Base-by-base conservation (phyloP, 2,797 vertebrate genomes). In the Neomorphus geoffroyi region DNA sequence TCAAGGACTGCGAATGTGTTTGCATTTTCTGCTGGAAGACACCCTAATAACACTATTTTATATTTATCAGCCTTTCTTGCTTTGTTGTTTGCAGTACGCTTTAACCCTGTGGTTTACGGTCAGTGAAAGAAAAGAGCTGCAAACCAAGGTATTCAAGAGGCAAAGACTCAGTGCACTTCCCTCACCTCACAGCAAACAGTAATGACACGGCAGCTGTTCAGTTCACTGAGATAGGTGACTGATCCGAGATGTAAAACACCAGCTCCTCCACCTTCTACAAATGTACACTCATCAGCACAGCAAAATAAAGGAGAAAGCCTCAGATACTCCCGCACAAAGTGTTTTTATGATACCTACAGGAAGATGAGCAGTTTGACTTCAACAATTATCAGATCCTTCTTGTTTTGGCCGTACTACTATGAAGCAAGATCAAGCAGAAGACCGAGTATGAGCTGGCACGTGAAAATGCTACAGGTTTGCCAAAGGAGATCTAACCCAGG, bases 101-200 rank as follows among this genome's bases (percentile, higher is more conserved):
- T 97, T 86, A 98, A 97, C 71, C 92, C 97, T 67, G 87, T 98
- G 51, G 95, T 98, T 86, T 98, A 97, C 14, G 97, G 98, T 48
- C 94, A 98, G 57, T 48, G 65, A 88, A 97, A 95, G 83, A 94
- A 91, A 89, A 89, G 96, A 97, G 27, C 90, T 98, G 56, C 73
- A 90, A 60, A 93, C 86, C 37, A 92, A 93, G 53, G 18, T 97
- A 32, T 65, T 93, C 45, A 71, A 50, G 65, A 90, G 51, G 37
- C 28, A 57, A 90, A 77, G 33, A 78, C 15, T 48, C 78, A 32
- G 33, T 73, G 64, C 35, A 15, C 41, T 30, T 35, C 56, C 56
- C 9, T 51, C 43, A 84, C 22, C 26, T 30, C 26, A n/a, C 9
- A 26, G 51, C 73, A 74, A 91, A 85, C 27, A 61, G 30, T 64